phyloP scores from a whole-genome alignment of 2,797 vertebrate species.

The Acanthopagrus latus region DNA sequence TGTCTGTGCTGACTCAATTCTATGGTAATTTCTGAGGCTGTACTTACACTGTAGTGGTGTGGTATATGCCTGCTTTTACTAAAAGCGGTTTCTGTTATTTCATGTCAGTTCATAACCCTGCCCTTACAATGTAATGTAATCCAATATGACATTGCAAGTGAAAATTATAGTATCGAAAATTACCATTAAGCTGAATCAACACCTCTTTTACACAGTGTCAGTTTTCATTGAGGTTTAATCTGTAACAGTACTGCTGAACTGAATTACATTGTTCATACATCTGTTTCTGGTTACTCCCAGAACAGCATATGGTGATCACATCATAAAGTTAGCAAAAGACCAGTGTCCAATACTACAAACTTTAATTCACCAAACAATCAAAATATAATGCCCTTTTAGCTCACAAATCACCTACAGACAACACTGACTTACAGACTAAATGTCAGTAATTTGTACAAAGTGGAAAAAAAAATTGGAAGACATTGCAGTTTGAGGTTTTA shows the following conservation, averaged over 20 bases:
- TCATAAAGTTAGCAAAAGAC: not conserved
- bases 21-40: slow-evolving; percentile 2
- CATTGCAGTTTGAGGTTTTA: not conserved
- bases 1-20: slow-evolving; percentile 9
- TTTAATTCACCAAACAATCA: not conserved
- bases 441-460: not conserved
- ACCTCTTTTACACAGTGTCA: not conserved
- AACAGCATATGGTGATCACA: not conserved
- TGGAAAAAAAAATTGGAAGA: slow-evolving; percentile 5
- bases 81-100: slow-evolving; percentile 2
- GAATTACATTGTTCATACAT: not conserved
- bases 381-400: not conserved
- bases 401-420: not conserved
- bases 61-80: slow-evolving; percentile 1
- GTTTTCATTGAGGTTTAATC: not conserved
- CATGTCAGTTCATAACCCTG: not conserved
- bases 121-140: not conserved
- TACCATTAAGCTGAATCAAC: slow-evolving; percentile 30
- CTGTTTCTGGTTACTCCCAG: not conserved
- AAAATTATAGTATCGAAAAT: not conserved
- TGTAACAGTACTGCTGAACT: not conserved
- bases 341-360: not conserved
- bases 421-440: not conserved
- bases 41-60: slow-evolving; percentile 1
- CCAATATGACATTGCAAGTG: not conserved